These are phyloP conservation scores for Halocynthia aurantium DNA, from an alignment of 23 tunicate genomes.

Conservation along the genomic window DNA sequence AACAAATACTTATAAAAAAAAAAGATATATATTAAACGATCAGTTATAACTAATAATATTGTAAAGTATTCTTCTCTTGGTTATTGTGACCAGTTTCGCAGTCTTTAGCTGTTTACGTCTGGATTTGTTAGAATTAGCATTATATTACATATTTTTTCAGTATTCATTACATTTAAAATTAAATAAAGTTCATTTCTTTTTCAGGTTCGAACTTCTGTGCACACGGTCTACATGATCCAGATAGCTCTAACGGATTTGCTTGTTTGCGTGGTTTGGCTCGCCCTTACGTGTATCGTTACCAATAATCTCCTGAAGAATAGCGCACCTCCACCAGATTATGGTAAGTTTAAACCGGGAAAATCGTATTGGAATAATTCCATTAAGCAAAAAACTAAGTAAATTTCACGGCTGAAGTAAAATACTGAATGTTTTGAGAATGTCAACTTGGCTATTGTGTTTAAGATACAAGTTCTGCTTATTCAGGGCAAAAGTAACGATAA, in stretches of 20 bases:
- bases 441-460: too few species aligned
- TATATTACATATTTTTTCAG: not conserved
- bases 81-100: not conserved
- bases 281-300: constrained; percentile 18
- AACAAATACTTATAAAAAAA: too few species aligned
- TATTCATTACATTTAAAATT: not conserved
- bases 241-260: constrained; percentile 69
- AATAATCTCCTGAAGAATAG: not conserved
- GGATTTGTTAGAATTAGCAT: not conserved
- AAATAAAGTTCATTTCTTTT: not conserved
- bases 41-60: too few species aligned
- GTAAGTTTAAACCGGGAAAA: too few species aligned
- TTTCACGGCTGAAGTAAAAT: too few species aligned
- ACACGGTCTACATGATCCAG: constrained; percentile 85
- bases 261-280: constrained; percentile 66
- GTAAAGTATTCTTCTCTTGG: too few species aligned
- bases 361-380: too few species aligned
- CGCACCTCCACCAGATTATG: not conserved
- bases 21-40: too few species aligned
- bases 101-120: not conserved
- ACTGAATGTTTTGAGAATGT: too few species aligned
- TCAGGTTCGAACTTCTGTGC: constrained; percentile 74
- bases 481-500: too few species aligned
- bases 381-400: too few species aligned
- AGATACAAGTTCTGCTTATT: too few species aligned